These are phyloP conservation scores for Drosophila obscura DNA, from an alignment of 1,140 invertebrate species.

Conservation along the genomic window DNA sequence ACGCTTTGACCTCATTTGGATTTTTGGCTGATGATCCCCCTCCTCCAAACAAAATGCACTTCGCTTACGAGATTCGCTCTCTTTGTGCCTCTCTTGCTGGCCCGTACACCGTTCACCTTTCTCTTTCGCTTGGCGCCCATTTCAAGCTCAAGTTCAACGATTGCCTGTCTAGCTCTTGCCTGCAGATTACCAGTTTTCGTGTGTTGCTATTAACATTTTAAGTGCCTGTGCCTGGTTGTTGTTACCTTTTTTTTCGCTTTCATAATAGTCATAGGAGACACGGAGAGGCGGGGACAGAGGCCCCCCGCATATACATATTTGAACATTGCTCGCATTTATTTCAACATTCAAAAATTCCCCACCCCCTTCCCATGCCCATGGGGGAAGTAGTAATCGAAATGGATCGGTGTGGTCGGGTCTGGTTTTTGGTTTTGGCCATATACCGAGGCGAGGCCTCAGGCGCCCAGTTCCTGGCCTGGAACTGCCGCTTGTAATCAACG, in stretches of 20 bases:
- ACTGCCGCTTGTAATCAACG: conserved; percentile 43
- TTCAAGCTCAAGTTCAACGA: conserved; percentile 80
- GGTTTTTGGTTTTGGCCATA: conserved; percentile 21
- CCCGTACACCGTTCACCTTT: neutral
- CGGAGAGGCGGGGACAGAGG: conserved; percentile 3
- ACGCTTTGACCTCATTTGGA: conserved; percentile 73
- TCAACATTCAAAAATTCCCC: conserved; percentile 46
- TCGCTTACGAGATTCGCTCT: neutral
- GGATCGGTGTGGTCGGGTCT: conserved; percentile 6
- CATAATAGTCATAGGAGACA: conserved; percentile 36
- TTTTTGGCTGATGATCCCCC: conserved; percentile 25
- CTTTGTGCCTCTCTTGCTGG: neutral
- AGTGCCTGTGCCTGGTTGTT: conserved; percentile 43
- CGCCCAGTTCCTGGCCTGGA: too few relatives aligned
- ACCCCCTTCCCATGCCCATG: conserved; percentile 13
- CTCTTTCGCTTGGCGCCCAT: conserved; percentile 49
- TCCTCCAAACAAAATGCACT: neutral
- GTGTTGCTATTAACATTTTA: conserved; percentile 73
- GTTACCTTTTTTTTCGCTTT: conserved; percentile 49
- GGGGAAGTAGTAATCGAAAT: conserved; percentile 75
- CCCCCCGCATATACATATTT: conserved; percentile 30
- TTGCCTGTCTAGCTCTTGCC: conserved; percentile 29
- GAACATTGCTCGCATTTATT: conserved; percentile 71
- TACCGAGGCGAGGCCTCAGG: too few relatives aligned
- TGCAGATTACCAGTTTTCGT: conserved; percentile 72